Evolutionary conservation across 2,797 vertebrate species (phyloP).

Genomic region (Catamblyrhynchus diadema): DNA sequence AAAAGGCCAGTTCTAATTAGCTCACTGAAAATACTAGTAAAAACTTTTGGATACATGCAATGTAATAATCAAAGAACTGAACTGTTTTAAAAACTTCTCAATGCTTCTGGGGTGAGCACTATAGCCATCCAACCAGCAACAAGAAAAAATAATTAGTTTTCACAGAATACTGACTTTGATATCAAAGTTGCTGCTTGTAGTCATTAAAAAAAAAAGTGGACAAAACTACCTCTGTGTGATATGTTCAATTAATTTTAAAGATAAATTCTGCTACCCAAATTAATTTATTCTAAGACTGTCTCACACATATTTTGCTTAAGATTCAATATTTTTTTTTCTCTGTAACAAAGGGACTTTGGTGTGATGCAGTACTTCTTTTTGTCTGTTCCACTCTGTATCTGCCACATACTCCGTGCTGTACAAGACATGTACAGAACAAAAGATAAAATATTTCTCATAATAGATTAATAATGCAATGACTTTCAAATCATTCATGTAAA

Average conservation of each 20-base stretch:
- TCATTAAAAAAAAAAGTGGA: conserved; percentile 56
- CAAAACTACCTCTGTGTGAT: conserved; percentile 26
- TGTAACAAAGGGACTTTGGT: neutral
- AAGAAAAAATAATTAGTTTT: conserved; percentile 73
- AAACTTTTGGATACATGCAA: neutral
- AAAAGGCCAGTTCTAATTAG: neutral
- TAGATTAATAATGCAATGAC: neutral
- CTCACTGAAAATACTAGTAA: neutral
- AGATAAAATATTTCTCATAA: neutral
- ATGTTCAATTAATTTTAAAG: conserved; percentile 65
- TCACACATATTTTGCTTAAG: conserved; percentile 44
- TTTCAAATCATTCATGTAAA: neutral
- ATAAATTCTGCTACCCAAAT: conserved; percentile 58
- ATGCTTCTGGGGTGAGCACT: neutral
- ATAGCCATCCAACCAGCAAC: conserved; percentile 59
- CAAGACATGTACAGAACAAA: neutral
- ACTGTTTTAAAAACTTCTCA: conserved; percentile 15
- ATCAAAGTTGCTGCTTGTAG: conserved; percentile 60
- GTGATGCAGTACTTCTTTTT: neutral
- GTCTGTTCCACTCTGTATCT: neutral
- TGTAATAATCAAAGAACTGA: neutral
- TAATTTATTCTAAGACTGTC: conserved; percentile 55
- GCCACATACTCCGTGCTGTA: neutral
- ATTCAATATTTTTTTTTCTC: neutral
- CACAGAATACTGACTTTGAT: conserved; percentile 67